Percentiles rank a stretch among this genome's conserved stretches.
These are phyloP conservation scores for Agrotis puta DNA, from an alignment of 2,888 invertebrate species.

Conservation along the genomic window DNA sequence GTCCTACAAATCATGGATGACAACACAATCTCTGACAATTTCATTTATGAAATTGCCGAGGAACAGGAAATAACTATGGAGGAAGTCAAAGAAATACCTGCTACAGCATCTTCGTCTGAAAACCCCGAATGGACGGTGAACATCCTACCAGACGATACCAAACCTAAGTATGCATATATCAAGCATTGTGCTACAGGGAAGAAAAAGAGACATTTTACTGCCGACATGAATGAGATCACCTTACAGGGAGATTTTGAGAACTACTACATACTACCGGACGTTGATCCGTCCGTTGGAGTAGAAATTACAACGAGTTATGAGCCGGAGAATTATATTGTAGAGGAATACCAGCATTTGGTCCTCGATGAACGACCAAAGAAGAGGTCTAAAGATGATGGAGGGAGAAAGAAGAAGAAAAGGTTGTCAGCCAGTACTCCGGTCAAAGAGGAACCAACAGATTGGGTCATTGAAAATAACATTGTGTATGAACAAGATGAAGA, in stretches of 20 bases:
- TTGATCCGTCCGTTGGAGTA: slow-evolving; percentile 84
- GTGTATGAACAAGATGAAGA: slow-evolving; percentile 83
- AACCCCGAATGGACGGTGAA: slow-evolving; percentile 86
- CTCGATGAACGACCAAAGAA: slow-evolving; percentile 83
- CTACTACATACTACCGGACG: slow-evolving; percentile 87
- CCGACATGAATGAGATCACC: slow-evolving; percentile 85
- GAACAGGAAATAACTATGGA: slow-evolving; percentile 88
- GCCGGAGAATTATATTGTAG: slow-evolving; percentile 84
- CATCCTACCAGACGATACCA: slow-evolving; percentile 81
- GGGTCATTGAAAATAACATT: slow-evolving; percentile 82
- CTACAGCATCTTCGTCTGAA: slow-evolving; percentile 61
- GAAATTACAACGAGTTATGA: slow-evolving; percentile 87
- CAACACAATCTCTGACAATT: slow-evolving; percentile 80
- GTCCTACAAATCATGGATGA: slow-evolving; percentile 83
- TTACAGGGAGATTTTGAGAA: slow-evolving; percentile 87
- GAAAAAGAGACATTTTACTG: slow-evolving; percentile 86
- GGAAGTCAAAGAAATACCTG: slow-evolving; percentile 82
- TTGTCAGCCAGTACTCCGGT: slow-evolving; percentile 68
- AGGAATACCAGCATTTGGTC: slow-evolving; percentile 84
- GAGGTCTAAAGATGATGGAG: slow-evolving; percentile 72
- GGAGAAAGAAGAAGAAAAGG: slow-evolving; percentile 77
- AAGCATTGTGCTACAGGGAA: slow-evolving; percentile 82
- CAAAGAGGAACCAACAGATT: slow-evolving; percentile 76
- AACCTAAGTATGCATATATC: slow-evolving; percentile 86
- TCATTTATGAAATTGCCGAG: slow-evolving; percentile 88